These are phyloP conservation scores for Sericinus montela DNA, from an alignment of 2,888 invertebrate genomes.

Conservation along the genomic window DNA sequence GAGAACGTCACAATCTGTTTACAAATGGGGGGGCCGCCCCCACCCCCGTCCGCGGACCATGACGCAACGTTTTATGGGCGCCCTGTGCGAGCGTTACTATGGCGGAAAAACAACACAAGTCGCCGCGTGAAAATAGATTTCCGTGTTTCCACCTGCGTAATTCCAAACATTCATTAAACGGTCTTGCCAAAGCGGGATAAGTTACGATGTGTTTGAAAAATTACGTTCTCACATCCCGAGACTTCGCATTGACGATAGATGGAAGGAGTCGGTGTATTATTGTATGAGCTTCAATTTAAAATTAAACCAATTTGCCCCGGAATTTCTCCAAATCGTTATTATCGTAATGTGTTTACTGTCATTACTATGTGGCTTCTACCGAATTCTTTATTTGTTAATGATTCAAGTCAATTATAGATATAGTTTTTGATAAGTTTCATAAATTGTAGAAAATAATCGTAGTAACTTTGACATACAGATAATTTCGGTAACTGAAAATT, in stretches of 20 bases:
- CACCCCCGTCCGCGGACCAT: constrained; percentile 48
- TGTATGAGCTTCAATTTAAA: background rate
- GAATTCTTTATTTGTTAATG: background rate
- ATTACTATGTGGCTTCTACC: background rate
- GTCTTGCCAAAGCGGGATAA: constrained; percentile 27
- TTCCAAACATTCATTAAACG: constrained; percentile 46
- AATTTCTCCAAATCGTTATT: background rate
- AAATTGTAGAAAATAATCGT: too few relatives aligned
- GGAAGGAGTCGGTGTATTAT: background rate
- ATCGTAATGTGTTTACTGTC: background rate
- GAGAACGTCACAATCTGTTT: constrained; percentile 73
- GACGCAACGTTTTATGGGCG: constrained; percentile 71
- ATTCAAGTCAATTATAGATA: background rate
- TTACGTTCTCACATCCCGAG: background rate
- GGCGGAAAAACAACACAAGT: constrained; percentile 70
- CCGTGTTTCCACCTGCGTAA: constrained; percentile 55
- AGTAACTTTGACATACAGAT: too few relatives aligned
- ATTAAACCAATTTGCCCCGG: background rate
- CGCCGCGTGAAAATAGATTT: constrained; percentile 67
- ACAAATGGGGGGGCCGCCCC: constrained; percentile 60
- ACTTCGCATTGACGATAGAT: background rate
- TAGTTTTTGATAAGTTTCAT: too few relatives aligned
- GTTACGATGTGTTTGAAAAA: constrained; percentile 26
- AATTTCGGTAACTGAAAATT: too few relatives aligned
- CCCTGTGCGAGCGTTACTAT: constrained; percentile 61